A percentile compares a stretch with the other conserved stretches of the same genome.
Evolutionary conservation across 2,113 vertebrate genomes (phyloP).

Genomic region (Myotis brandtii): DNA sequence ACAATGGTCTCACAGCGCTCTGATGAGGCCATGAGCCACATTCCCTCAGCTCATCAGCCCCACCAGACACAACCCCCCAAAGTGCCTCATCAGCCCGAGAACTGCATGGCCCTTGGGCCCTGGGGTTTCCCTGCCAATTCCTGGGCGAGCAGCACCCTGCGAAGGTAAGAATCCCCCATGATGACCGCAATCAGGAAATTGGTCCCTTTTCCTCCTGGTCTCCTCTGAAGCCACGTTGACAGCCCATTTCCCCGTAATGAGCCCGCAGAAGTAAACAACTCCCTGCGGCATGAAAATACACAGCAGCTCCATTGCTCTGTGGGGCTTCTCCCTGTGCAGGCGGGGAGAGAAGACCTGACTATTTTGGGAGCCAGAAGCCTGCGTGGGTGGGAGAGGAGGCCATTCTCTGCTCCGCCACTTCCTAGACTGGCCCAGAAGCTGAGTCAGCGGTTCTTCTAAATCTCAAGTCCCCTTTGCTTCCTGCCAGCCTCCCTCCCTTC

Average conservation of each 20-base stretch:
- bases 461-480: not conserved
- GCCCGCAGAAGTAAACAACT: not conserved
- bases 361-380: not conserved
- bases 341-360: not conserved
- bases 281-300: rapidly evolving
- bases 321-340: rapidly evolving
- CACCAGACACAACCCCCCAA: not conserved
- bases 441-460: not conserved
- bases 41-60: not conserved
- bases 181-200: not conserved
- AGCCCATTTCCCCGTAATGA: not conserved
- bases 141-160: not conserved
- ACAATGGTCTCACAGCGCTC: rapidly evolving
- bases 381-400: rapidly evolving
- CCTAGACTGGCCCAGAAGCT: not conserved
- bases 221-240: not conserved
- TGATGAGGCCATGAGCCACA: not conserved
- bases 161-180: not conserved
- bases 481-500: rapidly evolving
- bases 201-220: not conserved
- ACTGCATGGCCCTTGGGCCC: not conserved
- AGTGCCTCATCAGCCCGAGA: not conserved
- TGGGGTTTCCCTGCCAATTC: not conserved
- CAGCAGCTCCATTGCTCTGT: not conserved
- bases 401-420: not conserved